Evolutionary conservation across 2,888 invertebrate species (phyloP).

Genomic region (Harmothoe impar): DNA sequence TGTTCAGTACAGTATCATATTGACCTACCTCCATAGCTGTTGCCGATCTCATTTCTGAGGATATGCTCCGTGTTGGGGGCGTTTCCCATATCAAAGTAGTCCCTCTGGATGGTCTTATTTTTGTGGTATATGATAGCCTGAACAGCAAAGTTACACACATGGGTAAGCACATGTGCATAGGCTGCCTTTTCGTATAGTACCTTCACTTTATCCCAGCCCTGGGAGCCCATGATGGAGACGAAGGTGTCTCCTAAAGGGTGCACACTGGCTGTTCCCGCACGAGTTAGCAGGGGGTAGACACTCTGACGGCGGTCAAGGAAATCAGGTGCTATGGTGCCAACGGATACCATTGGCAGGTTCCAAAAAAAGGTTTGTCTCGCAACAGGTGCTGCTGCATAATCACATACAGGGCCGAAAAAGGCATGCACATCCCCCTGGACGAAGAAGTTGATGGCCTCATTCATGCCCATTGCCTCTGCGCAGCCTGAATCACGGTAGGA

Average conservation of each 20-base stretch:
- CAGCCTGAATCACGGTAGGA: slow-evolving; percentile 76
- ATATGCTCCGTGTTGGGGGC: slow-evolving; percentile 44
- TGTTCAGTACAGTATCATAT: background rate
- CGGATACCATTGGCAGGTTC: slow-evolving; percentile 89
- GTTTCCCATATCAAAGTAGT: slow-evolving; percentile 52
- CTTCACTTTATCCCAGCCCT: slow-evolving; percentile 59
- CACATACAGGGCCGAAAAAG: slow-evolving; percentile 71
- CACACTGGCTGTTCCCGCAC: slow-evolving; percentile 56
- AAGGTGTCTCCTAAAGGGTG: slow-evolving; percentile 49
- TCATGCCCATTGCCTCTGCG: slow-evolving; percentile 75
- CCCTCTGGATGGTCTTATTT: background rate
- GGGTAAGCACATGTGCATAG: slow-evolving; percentile 43
- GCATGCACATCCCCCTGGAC: slow-evolving; percentile 71
- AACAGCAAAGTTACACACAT: slow-evolving; percentile 40
- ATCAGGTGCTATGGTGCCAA: slow-evolving; percentile 91
- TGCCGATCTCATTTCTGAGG: slow-evolving; percentile 58
- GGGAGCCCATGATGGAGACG: slow-evolving; percentile 12
- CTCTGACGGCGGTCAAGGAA: slow-evolving; percentile 85
- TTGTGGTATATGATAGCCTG: slow-evolving; percentile 39
- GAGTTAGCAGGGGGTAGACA: slow-evolving; percentile 65
- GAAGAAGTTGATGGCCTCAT: slow-evolving; percentile 76
- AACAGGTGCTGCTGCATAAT: slow-evolving; percentile 87
- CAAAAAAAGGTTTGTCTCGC: slow-evolving; percentile 90
- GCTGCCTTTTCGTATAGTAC: slow-evolving; percentile 48
- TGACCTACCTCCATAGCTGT: slow-evolving; percentile 60